Percentiles rank a stretch among this genome's conserved stretches.
Evolutionary conservation across 1,140 invertebrate genomes (phyloP).

Genomic region (Trichonephila clavipes): DNA sequence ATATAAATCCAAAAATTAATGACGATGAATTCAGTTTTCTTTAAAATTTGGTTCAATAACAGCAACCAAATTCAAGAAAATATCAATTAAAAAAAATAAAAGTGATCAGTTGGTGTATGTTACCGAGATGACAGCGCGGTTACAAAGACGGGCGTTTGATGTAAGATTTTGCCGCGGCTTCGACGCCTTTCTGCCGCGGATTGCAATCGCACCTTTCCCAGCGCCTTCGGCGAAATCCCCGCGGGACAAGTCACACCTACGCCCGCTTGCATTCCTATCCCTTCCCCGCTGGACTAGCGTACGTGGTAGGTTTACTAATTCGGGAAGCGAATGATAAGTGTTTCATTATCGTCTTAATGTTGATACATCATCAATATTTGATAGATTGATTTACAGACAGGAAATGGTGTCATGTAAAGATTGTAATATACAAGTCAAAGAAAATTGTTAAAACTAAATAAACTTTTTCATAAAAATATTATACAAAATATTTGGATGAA

Average conservation of each 20-base stretch:
- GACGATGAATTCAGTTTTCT: neutral
- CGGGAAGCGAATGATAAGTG: too few relatives aligned
- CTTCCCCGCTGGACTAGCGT: neutral
- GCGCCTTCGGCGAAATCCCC: neutral
- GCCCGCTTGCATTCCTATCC: neutral
- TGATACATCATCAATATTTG: too few relatives aligned
- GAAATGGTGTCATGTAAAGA: too few relatives aligned
- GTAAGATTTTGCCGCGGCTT: neutral
- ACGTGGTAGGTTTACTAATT: neutral
- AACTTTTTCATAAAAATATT: too few relatives aligned
- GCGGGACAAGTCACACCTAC: conserved; percentile 8
- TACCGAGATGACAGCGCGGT: neutral
- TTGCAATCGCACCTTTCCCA: neutral
- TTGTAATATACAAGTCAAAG: too few relatives aligned
- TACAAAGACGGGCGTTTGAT: neutral
- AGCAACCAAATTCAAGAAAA: neutral
- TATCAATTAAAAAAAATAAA: neutral
- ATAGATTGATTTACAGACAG: too few relatives aligned
- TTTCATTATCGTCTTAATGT: too few relatives aligned
- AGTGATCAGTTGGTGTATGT: neutral
- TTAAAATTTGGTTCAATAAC: neutral
- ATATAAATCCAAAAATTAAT: neutral
- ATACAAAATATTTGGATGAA: too few relatives aligned
- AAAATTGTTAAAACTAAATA: too few relatives aligned
- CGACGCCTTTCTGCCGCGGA: neutral